Conservation (phyloP, 1,140 invertebrate genomes). For the Cheumatopsyche charites region DNA sequence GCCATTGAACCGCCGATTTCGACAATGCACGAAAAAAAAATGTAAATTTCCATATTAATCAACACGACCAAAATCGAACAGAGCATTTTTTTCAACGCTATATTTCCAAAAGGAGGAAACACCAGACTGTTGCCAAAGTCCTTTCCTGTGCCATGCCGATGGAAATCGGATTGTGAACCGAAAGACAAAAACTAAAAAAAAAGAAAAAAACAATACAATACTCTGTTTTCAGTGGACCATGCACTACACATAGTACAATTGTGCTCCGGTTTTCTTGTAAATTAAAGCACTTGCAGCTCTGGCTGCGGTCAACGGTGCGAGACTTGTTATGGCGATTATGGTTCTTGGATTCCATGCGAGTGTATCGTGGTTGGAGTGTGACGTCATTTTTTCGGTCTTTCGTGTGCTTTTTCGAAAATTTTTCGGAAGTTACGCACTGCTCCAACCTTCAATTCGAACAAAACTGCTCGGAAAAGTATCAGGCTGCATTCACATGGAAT, state of each 20-base stretch:
- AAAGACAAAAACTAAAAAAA: constrained; percentile 33
- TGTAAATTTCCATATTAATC: constrained; percentile 1
- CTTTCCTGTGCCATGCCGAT: constrained; percentile 28
- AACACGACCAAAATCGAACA: background rate
- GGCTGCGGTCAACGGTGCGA: constrained; percentile 16
- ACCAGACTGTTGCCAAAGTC: constrained; percentile 34
- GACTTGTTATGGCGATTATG: constrained; percentile 3
- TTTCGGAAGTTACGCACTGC: too few relatives aligned
- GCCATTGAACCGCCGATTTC: background rate
- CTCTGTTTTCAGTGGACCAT: constrained; percentile 39
- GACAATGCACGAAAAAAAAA: background rate
- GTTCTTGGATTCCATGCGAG: too few relatives aligned
- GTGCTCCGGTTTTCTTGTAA: constrained; percentile 12
- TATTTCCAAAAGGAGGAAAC: constrained; percentile 35
- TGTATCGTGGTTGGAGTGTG: too few relatives aligned
- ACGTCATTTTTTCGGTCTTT: too few relatives aligned
- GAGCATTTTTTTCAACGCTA: background rate
- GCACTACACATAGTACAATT: background rate
- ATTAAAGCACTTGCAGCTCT: constrained; percentile 1
- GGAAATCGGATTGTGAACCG: constrained; percentile 15
- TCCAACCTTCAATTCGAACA: too few relatives aligned
- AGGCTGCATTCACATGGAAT: too few relatives aligned
- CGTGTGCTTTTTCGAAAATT: too few relatives aligned
- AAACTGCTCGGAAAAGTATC: too few relatives aligned
- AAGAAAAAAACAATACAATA: constrained; percentile 38